Conservation (phyloP, 1,140 invertebrate species). For the Cotesia glomerata region DNA sequence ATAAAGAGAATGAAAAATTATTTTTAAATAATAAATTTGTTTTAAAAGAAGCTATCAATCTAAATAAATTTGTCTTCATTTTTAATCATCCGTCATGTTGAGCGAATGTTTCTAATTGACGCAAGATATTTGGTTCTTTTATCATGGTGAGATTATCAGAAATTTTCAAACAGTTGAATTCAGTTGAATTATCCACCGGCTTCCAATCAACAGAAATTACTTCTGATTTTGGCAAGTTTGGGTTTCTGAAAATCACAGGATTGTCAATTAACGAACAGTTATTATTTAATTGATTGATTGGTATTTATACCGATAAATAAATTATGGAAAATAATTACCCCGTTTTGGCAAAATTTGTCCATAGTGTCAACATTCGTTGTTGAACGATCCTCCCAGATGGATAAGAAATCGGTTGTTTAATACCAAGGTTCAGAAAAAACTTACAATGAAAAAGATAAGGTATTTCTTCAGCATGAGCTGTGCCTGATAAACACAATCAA, state of each 20-base stretch:
- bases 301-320: background rate
- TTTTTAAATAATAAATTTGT: too few species aligned
- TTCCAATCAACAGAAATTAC: conserved; percentile 49
- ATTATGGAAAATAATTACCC: conserved; percentile 33
- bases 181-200: conserved; percentile 37
- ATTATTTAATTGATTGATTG: too few species aligned
- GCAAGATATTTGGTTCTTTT: conserved; percentile 12
- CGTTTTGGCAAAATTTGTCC: conserved; percentile 56
- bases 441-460: conserved; percentile 40
- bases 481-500: conserved; percentile 38
- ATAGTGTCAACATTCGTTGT: conserved; percentile 48
- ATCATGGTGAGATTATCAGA: conserved; percentile 31
- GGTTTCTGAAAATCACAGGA: background rate
- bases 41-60: too few species aligned
- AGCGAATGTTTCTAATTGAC: background rate
- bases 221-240: conserved; percentile 24
- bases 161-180: conserved; percentile 33
- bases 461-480: conserved; percentile 46
- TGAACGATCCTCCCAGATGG: conserved; percentile 29
- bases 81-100: conserved; percentile 12
- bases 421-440: background rate
- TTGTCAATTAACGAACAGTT: too few species aligned
- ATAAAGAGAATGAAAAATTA: too few species aligned
- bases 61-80: too few species aligned
- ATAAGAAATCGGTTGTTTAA: background rate